Evolutionary conservation across 1,140 invertebrate species (phyloP).

Genomic region (Bombus huntii): DNA sequence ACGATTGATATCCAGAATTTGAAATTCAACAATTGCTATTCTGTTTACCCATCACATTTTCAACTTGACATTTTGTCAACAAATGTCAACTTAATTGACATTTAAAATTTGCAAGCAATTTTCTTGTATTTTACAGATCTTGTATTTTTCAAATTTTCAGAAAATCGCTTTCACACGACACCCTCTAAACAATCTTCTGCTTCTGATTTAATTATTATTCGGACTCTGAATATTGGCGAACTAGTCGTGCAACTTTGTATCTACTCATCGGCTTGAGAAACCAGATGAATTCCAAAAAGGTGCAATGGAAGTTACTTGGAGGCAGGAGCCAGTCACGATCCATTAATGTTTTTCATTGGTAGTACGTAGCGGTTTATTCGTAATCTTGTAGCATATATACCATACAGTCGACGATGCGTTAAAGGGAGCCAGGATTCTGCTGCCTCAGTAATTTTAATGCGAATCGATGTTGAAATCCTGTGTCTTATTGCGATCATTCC

Average conservation of each 20-base stretch:
- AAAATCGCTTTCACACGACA: not conserved
- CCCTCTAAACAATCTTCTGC: not conserved
- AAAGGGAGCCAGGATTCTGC: conserved; percentile 8
- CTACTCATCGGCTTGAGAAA: not conserved
- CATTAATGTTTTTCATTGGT: conserved; percentile 41
- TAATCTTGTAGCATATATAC: not conserved
- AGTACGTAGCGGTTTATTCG: conserved; percentile 4
- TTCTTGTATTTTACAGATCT: not conserved
- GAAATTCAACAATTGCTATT: too few relatives aligned
- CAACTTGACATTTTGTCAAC: too few relatives aligned
- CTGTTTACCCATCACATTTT: too few relatives aligned
- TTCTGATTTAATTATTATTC: not conserved
- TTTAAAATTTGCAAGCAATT: not conserved
- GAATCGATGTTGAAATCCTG: conserved; percentile 12
- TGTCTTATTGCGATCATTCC: not conserved
- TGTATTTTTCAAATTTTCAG: not conserved
- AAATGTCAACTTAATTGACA: too few relatives aligned
- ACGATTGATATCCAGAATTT: too few relatives aligned
- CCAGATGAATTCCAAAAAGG: not conserved
- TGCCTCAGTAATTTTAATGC: conserved; percentile 44
- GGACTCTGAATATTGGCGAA: not conserved
- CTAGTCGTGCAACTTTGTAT: not conserved
- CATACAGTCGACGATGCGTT: conserved; percentile 19
- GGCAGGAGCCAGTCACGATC: conserved; percentile 25
- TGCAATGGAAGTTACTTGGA: not conserved